A percentile compares a stretch with the other conserved stretches of the same genome.
These are phyloP conservation scores for Epinephelus coioides DNA, from an alignment of 2,797 vertebrate genomes.

Conservation along the genomic window DNA sequence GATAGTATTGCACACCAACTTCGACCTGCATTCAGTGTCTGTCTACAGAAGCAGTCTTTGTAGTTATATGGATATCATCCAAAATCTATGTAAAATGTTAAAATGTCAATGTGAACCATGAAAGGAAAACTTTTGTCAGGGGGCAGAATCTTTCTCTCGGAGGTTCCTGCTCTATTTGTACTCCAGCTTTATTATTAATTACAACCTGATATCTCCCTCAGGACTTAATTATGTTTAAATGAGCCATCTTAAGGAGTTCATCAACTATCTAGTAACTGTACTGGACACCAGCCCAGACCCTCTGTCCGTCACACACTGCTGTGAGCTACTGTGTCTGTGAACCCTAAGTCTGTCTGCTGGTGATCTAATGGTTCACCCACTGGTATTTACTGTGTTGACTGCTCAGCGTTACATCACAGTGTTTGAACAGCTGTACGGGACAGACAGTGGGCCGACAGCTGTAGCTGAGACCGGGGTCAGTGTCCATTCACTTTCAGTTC, in stretches of 20 bases:
- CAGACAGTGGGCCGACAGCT: conserved; percentile 63
- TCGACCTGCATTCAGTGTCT: too few relatives aligned
- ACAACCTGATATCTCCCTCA: conserved; percentile 7
- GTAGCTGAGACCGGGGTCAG: conserved; percentile 63
- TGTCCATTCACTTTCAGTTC: conserved; percentile 52
- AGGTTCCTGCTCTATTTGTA: background rate
- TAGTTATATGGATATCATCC: background rate
- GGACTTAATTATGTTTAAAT: conserved; percentile 36
- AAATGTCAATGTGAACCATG: background rate
- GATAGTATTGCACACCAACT: too few relatives aligned
- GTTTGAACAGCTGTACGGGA: conserved; percentile 80
- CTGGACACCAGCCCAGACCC: conserved; percentile 31
- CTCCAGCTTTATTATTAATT: background rate
- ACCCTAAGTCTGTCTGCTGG: background rate
- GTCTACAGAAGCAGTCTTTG: too few relatives aligned
- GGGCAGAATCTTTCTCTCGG: background rate
- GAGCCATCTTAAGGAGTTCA: background rate
- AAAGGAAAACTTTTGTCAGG: background rate
- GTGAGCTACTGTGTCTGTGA: conserved; percentile 58
- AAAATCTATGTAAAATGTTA: background rate
- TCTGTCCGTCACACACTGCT: background rate
- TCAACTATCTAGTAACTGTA: conserved; percentile 2
- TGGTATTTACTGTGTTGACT: conserved; percentile 60
- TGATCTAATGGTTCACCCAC: conserved; percentile 44
- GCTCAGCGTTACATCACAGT: conserved; percentile 46